Conservation (phyloP, 1,140 invertebrate genomes). For the Hycleus phaleratus region DNA sequence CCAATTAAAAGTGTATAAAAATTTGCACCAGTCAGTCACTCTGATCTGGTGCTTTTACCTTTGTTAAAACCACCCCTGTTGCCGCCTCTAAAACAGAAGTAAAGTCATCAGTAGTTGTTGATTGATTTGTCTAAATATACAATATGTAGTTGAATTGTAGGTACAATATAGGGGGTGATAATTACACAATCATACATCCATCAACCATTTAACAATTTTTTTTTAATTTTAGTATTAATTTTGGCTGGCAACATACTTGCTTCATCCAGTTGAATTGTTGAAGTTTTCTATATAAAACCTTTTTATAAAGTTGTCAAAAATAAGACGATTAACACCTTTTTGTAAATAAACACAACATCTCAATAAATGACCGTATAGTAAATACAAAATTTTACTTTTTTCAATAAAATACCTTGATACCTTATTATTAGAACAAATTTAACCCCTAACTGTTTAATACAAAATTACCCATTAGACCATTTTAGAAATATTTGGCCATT, state of each 20-base stretch:
- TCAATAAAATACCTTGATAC: no score
- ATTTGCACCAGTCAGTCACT: slow-evolving; percentile 30
- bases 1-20: slow-evolving; percentile 31
- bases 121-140: no score
- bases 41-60: slow-evolving; percentile 37
- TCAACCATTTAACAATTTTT: not conserved
- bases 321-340: no score
- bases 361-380: no score
- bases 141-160: not conserved
- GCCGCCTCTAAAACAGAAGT: slow-evolving; percentile 41
- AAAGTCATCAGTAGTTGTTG: slow-evolving; percentile 36
- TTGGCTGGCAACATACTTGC: not conserved
- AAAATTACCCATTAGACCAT: not conserved
- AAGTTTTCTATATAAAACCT: not conserved
- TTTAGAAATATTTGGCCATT: not conserved
- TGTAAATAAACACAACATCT: no score
- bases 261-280: not conserved
- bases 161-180: slow-evolving; percentile 23
- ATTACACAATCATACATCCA: slow-evolving; percentile 17
- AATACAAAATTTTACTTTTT: no score
- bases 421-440: no score
- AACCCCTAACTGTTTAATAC: no score
- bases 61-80: slow-evolving; percentile 40
- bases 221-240: not conserved
- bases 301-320: no score